These are phyloP conservation scores for Setipinna tenuifilis DNA, from an alignment of 2,797 vertebrate genomes.

Conservation along the genomic window DNA sequence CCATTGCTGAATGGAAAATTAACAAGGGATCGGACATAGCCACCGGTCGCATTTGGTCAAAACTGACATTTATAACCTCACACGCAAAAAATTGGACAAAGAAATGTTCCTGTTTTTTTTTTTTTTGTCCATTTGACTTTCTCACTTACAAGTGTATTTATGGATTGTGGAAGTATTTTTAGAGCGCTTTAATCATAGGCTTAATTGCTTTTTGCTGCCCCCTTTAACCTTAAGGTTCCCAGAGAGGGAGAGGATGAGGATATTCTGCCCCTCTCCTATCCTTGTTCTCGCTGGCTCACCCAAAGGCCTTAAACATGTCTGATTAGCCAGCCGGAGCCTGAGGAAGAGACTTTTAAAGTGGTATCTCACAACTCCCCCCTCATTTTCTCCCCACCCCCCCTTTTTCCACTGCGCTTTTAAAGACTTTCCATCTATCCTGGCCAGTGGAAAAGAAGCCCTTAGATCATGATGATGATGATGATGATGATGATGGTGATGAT, in stretches of 20 bases:
- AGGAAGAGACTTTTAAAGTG: background rate
- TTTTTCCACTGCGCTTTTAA: background rate
- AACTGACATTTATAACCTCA: constrained; percentile 35
- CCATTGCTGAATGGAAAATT: constrained; percentile 54
- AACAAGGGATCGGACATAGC: constrained; percentile 44
- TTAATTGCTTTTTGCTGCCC: constrained; percentile 32
- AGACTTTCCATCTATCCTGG: background rate
- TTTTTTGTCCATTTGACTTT: background rate
- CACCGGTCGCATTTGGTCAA: constrained; percentile 45
- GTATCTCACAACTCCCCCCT: background rate
- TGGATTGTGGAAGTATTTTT: constrained; percentile 33
- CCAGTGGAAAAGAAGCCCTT: background rate
- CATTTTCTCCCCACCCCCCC: too few species aligned
- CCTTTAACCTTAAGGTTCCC: constrained; percentile 18
- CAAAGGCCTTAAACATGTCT: background rate
- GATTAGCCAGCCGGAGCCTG: background rate
- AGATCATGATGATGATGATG: background rate
- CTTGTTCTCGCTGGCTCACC: background rate
- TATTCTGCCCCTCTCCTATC: background rate
- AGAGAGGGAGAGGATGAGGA: constrained; percentile 1
- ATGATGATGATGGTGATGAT: background rate
- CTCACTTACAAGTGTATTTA: constrained; percentile 11
- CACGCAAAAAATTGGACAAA: constrained; percentile 33
- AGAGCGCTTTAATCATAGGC: constrained; percentile 28
- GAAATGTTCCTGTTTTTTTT: background rate